Evolutionary conservation across 2,797 vertebrate species (phyloP).

Genomic region (Anguilla anguilla): DNA sequence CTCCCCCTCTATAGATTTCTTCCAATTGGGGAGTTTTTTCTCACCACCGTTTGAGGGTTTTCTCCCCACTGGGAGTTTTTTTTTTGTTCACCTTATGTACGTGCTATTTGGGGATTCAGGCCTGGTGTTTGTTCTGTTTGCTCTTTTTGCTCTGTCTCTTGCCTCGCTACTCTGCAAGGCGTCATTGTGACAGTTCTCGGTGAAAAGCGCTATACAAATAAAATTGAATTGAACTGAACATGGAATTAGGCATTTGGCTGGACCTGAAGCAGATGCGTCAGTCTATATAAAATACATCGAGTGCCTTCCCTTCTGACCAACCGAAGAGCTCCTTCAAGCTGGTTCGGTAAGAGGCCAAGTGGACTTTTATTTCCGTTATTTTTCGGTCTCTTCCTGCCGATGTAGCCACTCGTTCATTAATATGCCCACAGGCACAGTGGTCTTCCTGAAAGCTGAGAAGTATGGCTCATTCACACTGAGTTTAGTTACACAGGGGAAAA

Average conservation of each 20-base stretch:
- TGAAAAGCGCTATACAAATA: no score
- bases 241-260: neutral
- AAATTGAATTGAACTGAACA: no score
- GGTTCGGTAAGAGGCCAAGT: neutral
- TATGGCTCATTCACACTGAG: neutral
- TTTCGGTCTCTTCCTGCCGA: neutral
- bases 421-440: neutral
- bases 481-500: neutral
- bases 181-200: no score
- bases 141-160: no score
- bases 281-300: neutral
- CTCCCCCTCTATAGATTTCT: no score
- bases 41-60: no score
- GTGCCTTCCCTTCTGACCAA: neutral
- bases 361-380: neutral
- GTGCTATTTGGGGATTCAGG: no score
- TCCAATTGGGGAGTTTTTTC: no score
- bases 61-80: no score
- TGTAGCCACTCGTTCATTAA: neutral
- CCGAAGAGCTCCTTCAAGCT: neutral
- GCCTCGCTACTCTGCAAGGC: no score
- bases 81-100: no score
- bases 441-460: neutral
- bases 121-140: no score
- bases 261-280: neutral